A percentile compares a stretch with the other conserved stretches of the same genome.
Evolutionary conservation across 2,888 invertebrate species (phyloP).

Genomic region (Allacma fusca): DNA sequence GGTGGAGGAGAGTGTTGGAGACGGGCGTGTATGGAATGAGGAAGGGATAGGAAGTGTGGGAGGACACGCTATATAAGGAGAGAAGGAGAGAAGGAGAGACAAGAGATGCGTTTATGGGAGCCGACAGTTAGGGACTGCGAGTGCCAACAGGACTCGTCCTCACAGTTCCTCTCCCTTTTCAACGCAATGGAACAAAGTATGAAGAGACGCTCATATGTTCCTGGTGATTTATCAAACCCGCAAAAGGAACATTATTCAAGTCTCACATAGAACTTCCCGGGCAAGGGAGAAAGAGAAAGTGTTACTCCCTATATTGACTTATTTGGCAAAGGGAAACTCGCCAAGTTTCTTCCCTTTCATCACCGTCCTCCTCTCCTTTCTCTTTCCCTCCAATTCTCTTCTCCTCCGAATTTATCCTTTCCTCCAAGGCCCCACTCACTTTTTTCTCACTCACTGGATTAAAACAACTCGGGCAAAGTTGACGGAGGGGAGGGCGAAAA

Average conservation of each 20-base stretch:
- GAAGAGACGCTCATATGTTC: neutral
- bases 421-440: neutral
- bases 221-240: conserved; percentile 7
- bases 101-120: no score
- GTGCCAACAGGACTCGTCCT: neutral
- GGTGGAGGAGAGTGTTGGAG: no score
- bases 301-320: conserved; percentile 15
- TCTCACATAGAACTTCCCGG: neutral
- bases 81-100: neutral
- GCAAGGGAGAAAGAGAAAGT: neutral
- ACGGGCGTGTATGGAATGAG: no score
- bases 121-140: neutral
- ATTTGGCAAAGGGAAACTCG: conserved; percentile 10
- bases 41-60: no score
- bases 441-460: neutral
- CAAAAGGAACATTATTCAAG: neutral
- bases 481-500: neutral
- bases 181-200: neutral
- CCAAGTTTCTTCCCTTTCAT: conserved; percentile 24
- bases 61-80: no score
- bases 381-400: conserved; percentile 18
- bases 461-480: conserved; percentile 1
- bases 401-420: neutral
- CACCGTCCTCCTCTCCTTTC: conserved; percentile 22
- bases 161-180: neutral